Evolutionary conservation across 1,140 invertebrate genomes (phyloP).

Genomic region (Pectinophora gossypiella): DNA sequence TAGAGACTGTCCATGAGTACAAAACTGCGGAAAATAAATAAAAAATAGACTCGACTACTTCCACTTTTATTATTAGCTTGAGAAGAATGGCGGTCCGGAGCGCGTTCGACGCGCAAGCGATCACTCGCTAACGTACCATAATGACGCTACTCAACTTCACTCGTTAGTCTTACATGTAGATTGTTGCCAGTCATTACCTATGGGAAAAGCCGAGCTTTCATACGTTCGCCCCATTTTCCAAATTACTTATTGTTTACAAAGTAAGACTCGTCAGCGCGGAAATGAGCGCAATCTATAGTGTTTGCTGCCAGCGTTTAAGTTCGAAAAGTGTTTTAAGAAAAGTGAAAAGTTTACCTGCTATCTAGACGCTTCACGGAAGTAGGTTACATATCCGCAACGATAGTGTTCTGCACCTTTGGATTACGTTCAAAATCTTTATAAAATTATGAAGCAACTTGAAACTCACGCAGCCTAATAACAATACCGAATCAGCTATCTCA

Average conservation of each 20-base stretch:
- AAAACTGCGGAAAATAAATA: too few species aligned
- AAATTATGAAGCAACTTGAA: background rate
- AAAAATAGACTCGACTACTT: too few species aligned
- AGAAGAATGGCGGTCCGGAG: slow-evolving; percentile 25
- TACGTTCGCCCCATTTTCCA: slow-evolving; percentile 26
- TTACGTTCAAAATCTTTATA: background rate
- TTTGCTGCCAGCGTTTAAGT: slow-evolving; percentile 13
- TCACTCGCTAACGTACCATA: slow-evolving; percentile 20
- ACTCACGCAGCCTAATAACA: background rate
- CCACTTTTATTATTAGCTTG: slow-evolving; percentile 9
- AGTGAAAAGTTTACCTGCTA: slow-evolving; percentile 1
- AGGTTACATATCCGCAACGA: too few species aligned
- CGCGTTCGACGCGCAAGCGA: slow-evolving; percentile 25
- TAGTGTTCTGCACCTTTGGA: too few species aligned
- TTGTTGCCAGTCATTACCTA: slow-evolving; percentile 35
- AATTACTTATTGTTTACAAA: slow-evolving; percentile 28
- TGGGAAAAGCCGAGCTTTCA: slow-evolving; percentile 26
- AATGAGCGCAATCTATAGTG: slow-evolving; percentile 11
- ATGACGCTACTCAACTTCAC: slow-evolving; percentile 34
- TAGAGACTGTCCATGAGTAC: too few species aligned
- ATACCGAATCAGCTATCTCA: background rate
- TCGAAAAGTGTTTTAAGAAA: slow-evolving; percentile 20
- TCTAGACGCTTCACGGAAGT: background rate
- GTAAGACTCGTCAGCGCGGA: slow-evolving; percentile 9
- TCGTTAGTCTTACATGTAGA: slow-evolving; percentile 23